Evolutionary conservation across 1,140 invertebrate genomes (phyloP), one percentile per base, ranked within the genome.

Genomic region (Heliothis subflexa): DNA sequence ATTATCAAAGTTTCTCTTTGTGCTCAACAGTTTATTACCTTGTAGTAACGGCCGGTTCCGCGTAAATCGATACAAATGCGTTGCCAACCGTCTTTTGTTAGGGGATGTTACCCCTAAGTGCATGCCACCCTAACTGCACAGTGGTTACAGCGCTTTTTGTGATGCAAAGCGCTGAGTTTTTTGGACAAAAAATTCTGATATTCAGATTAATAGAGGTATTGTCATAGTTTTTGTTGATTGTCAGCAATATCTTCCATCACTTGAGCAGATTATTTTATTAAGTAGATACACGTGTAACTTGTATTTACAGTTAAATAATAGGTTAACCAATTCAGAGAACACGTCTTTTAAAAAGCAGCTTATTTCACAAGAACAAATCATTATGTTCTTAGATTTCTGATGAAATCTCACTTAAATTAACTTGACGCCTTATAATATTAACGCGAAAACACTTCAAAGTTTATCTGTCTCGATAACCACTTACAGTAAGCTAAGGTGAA

Each of bases 41-140:
- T 62, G 25, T 64, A 62, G 61, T 47, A 61, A 49, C 49, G 61
- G 62, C n/a, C 18, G 49, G 55, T 79, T 78, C 71, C 81, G 79
- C 66, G 73, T 72, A 81, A 91, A 92, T 92, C 90, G 88, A 90
- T 91, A 91, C 84, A 86, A 88, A 89, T 85, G 89, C 86, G 88
- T 89, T 90, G 84, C 83, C 82, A 87, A 82, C 87, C 87, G 88
- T 91, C 89, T 91, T 89, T 90, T 88, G 86, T 89, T 87, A 86
- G 83, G 89, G 89, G 88, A 85, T 87, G 83, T 80, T 85, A 70
- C 86, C 85, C 47, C 84, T 83, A 78, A 85, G 79, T 85, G 77
- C 80, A 83, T 73, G 78, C 82, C 85, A 86, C 89, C 89, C 87
- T 82, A 81, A 83, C 57, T 81, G 80, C 82, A 85, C 80, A 82